These are phyloP conservation scores for Macroramphosus scolopax DNA, from an alignment of 2,797 vertebrate species.

Conservation along the genomic window DNA sequence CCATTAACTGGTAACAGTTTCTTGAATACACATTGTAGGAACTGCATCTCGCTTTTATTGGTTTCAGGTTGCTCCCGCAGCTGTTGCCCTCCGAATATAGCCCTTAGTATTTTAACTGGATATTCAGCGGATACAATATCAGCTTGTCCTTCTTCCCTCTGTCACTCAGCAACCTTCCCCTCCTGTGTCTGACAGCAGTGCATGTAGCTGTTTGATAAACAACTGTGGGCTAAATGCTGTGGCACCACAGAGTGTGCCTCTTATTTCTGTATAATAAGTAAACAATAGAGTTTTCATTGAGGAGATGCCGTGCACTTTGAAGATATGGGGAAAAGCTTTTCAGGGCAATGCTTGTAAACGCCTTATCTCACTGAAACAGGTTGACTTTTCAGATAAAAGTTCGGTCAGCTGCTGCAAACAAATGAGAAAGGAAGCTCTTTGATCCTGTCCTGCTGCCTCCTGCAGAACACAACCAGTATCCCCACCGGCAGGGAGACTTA, in stretches of 20 bases:
- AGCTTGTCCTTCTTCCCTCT: constrained; percentile 38
- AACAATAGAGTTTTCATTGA: not conserved
- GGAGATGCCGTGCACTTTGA: constrained; percentile 5
- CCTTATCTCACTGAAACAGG: constrained; percentile 45
- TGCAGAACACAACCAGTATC: too few species aligned
- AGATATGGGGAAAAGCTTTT: too few species aligned
- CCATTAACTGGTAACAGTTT: constrained; percentile 43
- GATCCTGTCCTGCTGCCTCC: too few species aligned
- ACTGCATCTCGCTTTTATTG: constrained; percentile 3
- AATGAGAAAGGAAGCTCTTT: constrained; percentile 10
- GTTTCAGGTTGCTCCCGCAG: constrained; percentile 36
- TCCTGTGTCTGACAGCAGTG: constrained; percentile 29
- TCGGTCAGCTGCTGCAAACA: constrained; percentile 10
- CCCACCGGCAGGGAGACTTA: too few species aligned
- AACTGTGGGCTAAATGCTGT: constrained; percentile 20
- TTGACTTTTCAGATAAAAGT: constrained; percentile 21
- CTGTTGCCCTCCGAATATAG: constrained; percentile 65
- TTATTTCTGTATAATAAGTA: constrained; percentile 4
- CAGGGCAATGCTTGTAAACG: not conserved
- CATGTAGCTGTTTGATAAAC: constrained; percentile 49
- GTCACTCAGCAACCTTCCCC: constrained; percentile 29
- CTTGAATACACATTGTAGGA: constrained; percentile 36
- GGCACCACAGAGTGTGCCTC: not conserved
- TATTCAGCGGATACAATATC: constrained; percentile 57
- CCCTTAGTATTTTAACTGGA: constrained; percentile 54